phyloP scores from a whole-genome alignment of 2,797 vertebrate genomes.

The Anisognathus igniventris region DNA sequence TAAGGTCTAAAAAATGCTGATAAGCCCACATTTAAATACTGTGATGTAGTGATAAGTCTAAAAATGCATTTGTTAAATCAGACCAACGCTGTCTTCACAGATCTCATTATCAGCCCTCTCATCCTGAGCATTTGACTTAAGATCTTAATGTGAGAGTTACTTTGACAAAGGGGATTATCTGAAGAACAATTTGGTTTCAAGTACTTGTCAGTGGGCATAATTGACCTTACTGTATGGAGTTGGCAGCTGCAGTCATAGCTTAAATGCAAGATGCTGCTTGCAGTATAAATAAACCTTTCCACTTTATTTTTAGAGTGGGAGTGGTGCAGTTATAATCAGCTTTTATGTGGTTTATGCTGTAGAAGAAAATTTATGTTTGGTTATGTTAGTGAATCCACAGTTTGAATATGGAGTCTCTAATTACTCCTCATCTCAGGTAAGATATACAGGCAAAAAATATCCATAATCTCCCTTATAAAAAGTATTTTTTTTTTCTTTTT shows the following conservation, averaged over 20 bases:
- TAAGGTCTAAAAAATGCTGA: neutral
- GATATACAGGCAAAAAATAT: neutral
- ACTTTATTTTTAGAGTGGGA: constrained; percentile 62
- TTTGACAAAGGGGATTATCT: neutral
- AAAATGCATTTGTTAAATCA: neutral
- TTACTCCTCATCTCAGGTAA: neutral
- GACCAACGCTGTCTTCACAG: neutral
- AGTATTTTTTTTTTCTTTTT: neutral
- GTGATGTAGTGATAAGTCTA: neutral
- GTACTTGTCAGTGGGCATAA: constrained; percentile 12
- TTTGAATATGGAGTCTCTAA: neutral
- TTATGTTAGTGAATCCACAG: neutral
- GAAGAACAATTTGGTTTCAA: neutral
- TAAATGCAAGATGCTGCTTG: constrained; percentile 17
- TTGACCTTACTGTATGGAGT: neutral
- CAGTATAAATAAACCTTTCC: constrained; percentile 58
- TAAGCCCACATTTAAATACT: neutral
- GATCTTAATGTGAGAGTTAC: neutral
- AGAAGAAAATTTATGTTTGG: constrained; percentile 17
- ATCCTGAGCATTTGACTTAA: neutral
- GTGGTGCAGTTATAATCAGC: constrained; percentile 36
- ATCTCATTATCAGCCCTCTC: neutral
- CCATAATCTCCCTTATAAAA: neutral
- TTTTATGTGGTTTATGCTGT: constrained; percentile 43
- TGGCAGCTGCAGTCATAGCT: constrained; percentile 9